Base-by-base conservation (phyloP, 2,113 vertebrate genomes). In the Hippocampus abdominalis region DNA sequence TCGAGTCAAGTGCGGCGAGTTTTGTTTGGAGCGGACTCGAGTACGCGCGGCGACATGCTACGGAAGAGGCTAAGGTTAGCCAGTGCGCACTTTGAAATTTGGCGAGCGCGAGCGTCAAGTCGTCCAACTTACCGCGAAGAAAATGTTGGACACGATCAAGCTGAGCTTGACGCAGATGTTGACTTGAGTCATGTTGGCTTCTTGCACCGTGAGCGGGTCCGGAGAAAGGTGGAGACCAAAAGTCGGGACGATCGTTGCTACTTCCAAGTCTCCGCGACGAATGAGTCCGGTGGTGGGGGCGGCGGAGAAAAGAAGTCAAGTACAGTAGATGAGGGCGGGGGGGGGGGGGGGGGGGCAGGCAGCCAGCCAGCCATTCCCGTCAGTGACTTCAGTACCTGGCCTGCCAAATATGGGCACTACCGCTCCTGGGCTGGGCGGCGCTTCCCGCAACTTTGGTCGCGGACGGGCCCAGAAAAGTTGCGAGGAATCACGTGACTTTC, bases 81-180 rank as follows among this genome's bases (percentile, higher is more conserved):
- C 39, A 51, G 65, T 67, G 46, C 65, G 65, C 48, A 67, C 65
- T 53, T 66, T 40, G 12, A 16, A 16, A 51, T 29, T 32, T 11
- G 7, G 16, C 15, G 3, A 27, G 15, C 2, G 64, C n/a, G 20
- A 49, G 20, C 3, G 29, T 3, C 3, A 1, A 21, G 36, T 15
- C 16, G 49, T 23, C 11, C 1, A 21, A 68, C 66, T 68, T 13
- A 68, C 66, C 51, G 66, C 66, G 18, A 68, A 68, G 48, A 68
- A 36, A 15, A 68, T 5, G 66, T 68, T 68, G 51, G 51, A 39
- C 49, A 56, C 11, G 21, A 54, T 40, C 29, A 68, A 42, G 66
- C 49, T 68, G 0, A n/a, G 3, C 29, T 68, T 68, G 32, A 68
- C 49, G 51, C 49, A 68, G 27, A 6, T 40, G 49, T 40, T 68